A percentile compares a stretch with the other conserved stretches of the same genome.
phyloP scores from a whole-genome alignment of 37 sponge, comb jelly and placozoan genomes.

The Hexactinellida sp. region DNA sequence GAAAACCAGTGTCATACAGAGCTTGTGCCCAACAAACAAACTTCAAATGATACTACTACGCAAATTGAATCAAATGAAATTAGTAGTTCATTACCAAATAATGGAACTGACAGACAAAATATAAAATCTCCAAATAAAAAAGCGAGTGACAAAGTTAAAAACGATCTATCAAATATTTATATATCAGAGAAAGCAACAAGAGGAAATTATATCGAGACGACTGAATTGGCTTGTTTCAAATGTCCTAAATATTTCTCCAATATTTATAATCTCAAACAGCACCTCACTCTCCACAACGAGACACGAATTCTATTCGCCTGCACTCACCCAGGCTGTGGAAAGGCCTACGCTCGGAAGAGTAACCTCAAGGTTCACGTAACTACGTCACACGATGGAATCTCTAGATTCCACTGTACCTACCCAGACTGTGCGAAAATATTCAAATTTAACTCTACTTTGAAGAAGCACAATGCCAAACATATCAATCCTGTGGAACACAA shows the following conservation, averaged over 20 bases:
- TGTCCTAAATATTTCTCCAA: background rate
- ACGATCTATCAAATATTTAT: no score
- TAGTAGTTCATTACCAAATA: background rate
- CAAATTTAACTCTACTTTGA: background rate
- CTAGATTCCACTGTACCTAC: background rate
- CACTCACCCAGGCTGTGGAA: background rate
- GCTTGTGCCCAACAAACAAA: no score
- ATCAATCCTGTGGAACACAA: background rate
- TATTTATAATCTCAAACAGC: background rate
- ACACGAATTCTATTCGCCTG: background rate
- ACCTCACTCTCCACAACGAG: background rate
- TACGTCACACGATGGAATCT: background rate
- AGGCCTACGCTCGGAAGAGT: background rate
- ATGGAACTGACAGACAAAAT: background rate
- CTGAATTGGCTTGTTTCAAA: background rate
- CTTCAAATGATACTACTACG: no score
- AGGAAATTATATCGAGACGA: background rate
- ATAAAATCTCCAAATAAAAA: background rate
- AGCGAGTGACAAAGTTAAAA: background rate
- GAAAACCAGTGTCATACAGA: background rate
- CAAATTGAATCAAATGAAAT: background rate
- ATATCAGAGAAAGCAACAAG: no score
- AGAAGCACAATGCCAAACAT: background rate
- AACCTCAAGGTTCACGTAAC: background rate
- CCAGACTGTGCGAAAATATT: background rate